A percentile compares a stretch with the other conserved stretches of the same genome.
Evolutionary conservation across 2,797 vertebrate species (phyloP).

Genomic region (Protosalanx chinensis): DNA sequence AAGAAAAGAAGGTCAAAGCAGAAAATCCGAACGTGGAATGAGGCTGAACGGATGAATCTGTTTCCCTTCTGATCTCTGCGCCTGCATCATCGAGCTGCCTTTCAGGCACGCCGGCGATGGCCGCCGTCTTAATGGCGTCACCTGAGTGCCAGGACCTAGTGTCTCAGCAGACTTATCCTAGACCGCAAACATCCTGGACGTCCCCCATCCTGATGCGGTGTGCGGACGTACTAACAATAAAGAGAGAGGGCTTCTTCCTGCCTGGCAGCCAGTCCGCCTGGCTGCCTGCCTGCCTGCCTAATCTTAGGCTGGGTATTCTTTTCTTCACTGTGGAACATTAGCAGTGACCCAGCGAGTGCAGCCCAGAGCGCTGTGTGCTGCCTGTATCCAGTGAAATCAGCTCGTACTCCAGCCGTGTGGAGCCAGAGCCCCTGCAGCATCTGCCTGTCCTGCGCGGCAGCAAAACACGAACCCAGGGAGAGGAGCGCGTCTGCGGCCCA

Average conservation of each 20-base stretch:
- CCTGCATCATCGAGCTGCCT: no score
- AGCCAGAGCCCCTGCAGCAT: conserved; percentile 68
- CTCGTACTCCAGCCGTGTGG: conserved; percentile 71
- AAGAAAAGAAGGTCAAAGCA: conserved; percentile 41
- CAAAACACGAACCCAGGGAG: conserved; percentile 63
- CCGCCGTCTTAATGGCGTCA: neutral
- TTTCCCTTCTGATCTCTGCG: conserved; percentile 6
- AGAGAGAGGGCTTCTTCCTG: no score
- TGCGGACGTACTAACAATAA: no score
- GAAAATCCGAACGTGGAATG: conserved; percentile 31
- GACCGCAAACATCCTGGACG: no score
- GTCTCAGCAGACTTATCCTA: neutral
- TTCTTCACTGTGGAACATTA: conserved; percentile 50
- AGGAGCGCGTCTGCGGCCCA: conserved; percentile 59
- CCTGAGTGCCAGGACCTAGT: neutral
- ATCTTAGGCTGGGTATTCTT: conserved; percentile 35
- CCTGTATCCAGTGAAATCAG: conserved; percentile 58
- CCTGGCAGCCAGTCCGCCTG: no score
- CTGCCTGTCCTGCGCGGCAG: conserved; percentile 65
- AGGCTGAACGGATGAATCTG: conserved; percentile 46
- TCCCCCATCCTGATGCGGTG: no score
- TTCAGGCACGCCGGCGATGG: no score
- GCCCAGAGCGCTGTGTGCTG: conserved; percentile 20
- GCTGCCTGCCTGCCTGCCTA: conserved; percentile 20
- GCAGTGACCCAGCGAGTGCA: conserved; percentile 53